Evolutionary conservation across 2,888 invertebrate species (phyloP).

Genomic region (Loripinus fragilis): DNA sequence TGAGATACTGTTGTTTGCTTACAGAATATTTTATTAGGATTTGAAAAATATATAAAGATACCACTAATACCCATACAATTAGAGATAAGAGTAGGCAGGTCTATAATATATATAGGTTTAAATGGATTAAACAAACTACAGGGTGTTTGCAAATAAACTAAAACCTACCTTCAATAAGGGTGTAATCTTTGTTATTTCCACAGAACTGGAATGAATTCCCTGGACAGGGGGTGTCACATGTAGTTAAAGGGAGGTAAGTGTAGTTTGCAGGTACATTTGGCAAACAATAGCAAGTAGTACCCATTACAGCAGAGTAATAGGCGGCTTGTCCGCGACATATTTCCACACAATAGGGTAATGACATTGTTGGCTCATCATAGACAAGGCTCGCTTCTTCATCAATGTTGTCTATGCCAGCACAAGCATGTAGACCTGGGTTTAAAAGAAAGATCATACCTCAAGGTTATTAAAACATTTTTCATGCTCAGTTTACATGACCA

Average conservation of each 20-base stretch:
- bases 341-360: constrained; percentile 44
- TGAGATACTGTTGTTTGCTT: too few relatives aligned
- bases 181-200: constrained; percentile 21
- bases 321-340: constrained; percentile 43
- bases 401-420: background rate
- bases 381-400: background rate
- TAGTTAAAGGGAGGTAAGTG: background rate
- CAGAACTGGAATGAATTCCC: constrained; percentile 50
- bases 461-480: too few relatives aligned
- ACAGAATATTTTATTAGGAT: too few relatives aligned
- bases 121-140: too few relatives aligned
- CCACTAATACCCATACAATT: too few relatives aligned
- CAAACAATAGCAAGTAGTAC: constrained; percentile 35
- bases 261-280: constrained; percentile 7
- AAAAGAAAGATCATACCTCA: background rate
- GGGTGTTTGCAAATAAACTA: too few relatives aligned
- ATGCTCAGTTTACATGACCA: too few relatives aligned
- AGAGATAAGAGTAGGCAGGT: too few relatives aligned
- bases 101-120: too few relatives aligned
- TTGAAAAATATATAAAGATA: too few relatives aligned
- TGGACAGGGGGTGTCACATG: constrained; percentile 33
- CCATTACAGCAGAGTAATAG: constrained; percentile 26
- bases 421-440: background rate
- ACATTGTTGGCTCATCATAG: constrained; percentile 21
- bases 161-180: background rate